Evolutionary conservation across 2,888 invertebrate species (phyloP), one percentile per base, ranked within the genome.

Genomic region (Thecocarcelia acutangulata): DNA sequence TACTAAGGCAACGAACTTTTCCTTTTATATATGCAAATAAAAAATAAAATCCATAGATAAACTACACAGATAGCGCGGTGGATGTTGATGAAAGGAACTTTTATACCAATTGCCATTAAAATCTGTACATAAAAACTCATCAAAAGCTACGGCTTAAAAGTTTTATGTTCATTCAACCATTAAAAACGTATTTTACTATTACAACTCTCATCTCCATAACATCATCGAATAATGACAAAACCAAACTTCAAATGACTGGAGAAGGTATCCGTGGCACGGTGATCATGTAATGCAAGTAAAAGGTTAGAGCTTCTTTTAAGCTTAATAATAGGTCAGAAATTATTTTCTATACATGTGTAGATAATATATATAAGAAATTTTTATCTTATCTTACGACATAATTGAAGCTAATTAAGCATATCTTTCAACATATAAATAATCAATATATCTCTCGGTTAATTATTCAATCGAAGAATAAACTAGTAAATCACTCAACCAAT

Each of bases 141-240:
- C 74, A 79, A 82, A 82, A 82, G 74, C 77, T 74, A 70, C 74
- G 82, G 82, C 82, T 78, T 78, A 82, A 82, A 82, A 82, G 82
- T 82, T 82, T 82, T 82, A 78, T 75, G 44, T 82, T 74, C 82
- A 82, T 78, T 75, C 82, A 82, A 75, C 78, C 82, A 82, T 82
- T 82, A 82, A 82, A 82, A 82, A 78, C 61, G 82, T 82, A 82
- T 82, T 82, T 82, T 78, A 78, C 64, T 69, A 70, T 70, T 82
- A 66, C 66, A 66, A 74, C 69, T 76, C 66, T 78, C 74, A 78
- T 82, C 70, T 66, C 78, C 82, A 82, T 78, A 78, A 75, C 82
- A 82, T 70, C 77, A 68, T 15, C 69, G 69, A 46, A 74, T 69
- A 52, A 59, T 44, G 42, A 68, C 19, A 76, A 72, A 83, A 54